Evolutionary conservation across 2,113 vertebrate species (phyloP), one percentile per base, ranked within the genome.

Genomic region (Daphoenositta chrysoptera): DNA sequence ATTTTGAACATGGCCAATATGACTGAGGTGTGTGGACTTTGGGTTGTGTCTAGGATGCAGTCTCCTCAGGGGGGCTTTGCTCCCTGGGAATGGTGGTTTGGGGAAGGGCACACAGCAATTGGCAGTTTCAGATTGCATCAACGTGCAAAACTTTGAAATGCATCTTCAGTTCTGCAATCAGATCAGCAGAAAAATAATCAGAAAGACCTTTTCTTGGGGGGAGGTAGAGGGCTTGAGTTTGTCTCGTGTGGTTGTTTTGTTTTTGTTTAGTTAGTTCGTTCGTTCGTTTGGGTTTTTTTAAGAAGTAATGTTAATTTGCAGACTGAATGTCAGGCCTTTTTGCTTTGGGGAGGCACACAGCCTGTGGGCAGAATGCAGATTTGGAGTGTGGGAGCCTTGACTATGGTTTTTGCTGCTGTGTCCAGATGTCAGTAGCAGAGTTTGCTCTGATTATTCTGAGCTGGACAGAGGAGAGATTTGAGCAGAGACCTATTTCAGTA

Each of bases 221-320:
- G 2, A 31, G n/a, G 30, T 33, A 8, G 21, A 17, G 3, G 7
- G 12, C 7, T 86, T 66, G 47, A 47, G 4, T 57, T 86, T 47
- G 12, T 7, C 11, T 61, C 2, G 1, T 2, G 1, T 42, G 35
- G 42, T 37, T 56, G 18, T 42, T 56, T 56, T 35, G 6, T 56
- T n/a, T n/a, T n/a, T 53, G 11, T 35, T 63, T 40, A 14, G 40
- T 69, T 39, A 22, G 8, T 28, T 33, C 2, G 2, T 7, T 15
- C 2, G 5, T 6, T 26, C 1, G 0, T 9, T 35, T 9, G 40
- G 12, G 26, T 14, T 40, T 56, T 42, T 21, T 1, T 1, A 6
- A 6, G 48, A 60, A 31, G 9, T n/a, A 30, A 21, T 14, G 4
- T 40, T 50, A 3, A 31, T 80, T 86, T 72, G 24, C 28, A 64